Conservation (phyloP, 2,797 vertebrate species). For the Todus mexicanus region DNA sequence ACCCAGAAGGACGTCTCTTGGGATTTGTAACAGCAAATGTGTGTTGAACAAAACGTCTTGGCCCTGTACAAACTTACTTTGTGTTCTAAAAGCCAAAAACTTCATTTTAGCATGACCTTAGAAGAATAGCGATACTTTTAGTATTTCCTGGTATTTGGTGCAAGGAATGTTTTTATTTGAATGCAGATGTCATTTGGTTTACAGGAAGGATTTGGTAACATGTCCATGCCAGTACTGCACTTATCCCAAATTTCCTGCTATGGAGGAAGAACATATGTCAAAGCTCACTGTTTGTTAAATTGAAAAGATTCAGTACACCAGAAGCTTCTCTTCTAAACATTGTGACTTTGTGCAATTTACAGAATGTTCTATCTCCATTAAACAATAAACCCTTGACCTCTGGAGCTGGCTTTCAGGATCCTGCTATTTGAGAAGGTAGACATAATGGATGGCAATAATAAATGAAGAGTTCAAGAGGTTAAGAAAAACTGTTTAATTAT, state of each 20-base stretch:
- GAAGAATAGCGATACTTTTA: conserved; percentile 78
- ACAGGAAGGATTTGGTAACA: conserved; percentile 84
- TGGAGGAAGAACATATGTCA: conserved; percentile 81
- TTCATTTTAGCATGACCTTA: conserved; percentile 81
- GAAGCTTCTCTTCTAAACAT: conserved; percentile 85
- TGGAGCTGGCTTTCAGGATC: conserved; percentile 74
- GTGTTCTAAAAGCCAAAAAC: conserved; percentile 75
- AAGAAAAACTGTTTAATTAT: conserved; percentile 85
- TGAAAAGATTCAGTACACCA: conserved; percentile 79
- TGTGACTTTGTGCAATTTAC: conserved; percentile 83
- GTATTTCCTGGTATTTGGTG: conserved; percentile 82
- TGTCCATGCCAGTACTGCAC: conserved; percentile 80
- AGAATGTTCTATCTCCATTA: conserved; percentile 87
- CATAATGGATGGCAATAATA: conserved; percentile 79
- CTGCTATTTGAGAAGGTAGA: conserved; percentile 78
- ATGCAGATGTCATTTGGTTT: conserved; percentile 83
- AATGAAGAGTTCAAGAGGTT: conserved; percentile 79
- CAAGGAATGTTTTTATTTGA: conserved; percentile 83
- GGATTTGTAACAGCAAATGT: conserved; percentile 77
- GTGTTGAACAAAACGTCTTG: conserved; percentile 74
- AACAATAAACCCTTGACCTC: conserved; percentile 83
- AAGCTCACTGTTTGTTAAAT: conserved; percentile 80
- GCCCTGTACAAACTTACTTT: conserved; percentile 67
- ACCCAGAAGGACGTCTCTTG: conserved; percentile 65
- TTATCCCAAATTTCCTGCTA: conserved; percentile 82